Evolutionary conservation across 2,113 vertebrate genomes (phyloP).

Genomic region (Melanocharis versteri): DNA sequence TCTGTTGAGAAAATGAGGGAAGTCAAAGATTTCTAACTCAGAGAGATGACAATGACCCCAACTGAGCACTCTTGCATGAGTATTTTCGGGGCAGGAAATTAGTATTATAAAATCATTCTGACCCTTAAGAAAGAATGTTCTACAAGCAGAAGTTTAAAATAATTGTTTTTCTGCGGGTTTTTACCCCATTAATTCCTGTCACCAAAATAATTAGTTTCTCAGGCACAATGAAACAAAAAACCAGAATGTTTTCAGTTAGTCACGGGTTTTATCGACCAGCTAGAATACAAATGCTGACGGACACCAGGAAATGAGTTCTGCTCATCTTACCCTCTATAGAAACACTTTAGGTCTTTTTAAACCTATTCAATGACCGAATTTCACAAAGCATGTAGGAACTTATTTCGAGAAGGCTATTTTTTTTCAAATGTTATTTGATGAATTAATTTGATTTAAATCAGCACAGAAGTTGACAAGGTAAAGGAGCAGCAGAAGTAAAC

Average conservation of each 20-base stretch:
- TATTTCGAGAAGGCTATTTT: not conserved
- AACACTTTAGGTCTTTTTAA: not conserved
- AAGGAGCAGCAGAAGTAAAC: not conserved
- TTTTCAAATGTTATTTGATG: not conserved
- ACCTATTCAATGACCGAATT: not conserved
- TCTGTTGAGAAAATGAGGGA: not conserved
- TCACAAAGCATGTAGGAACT: not conserved
- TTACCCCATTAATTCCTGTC: not conserved
- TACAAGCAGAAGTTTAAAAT: not conserved
- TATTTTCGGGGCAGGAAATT: not conserved
- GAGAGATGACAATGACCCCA: not conserved
- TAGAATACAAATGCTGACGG: not conserved
- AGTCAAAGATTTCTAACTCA: constrained; percentile 23
- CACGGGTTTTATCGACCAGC: not conserved
- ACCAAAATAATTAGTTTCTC: not conserved
- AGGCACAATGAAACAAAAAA: not conserved
- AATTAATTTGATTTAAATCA: not conserved
- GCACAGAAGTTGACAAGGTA: not conserved
- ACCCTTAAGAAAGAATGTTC: not conserved
- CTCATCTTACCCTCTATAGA: not conserved
- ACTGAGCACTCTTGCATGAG: not conserved
- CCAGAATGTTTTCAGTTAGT: not conserved
- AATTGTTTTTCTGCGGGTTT: not conserved
- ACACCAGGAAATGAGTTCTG: not conserved
- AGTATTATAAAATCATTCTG: not conserved